Evolutionary conservation across 2,888 invertebrate genomes (phyloP).

Genomic region (Polietes domitor): DNA sequence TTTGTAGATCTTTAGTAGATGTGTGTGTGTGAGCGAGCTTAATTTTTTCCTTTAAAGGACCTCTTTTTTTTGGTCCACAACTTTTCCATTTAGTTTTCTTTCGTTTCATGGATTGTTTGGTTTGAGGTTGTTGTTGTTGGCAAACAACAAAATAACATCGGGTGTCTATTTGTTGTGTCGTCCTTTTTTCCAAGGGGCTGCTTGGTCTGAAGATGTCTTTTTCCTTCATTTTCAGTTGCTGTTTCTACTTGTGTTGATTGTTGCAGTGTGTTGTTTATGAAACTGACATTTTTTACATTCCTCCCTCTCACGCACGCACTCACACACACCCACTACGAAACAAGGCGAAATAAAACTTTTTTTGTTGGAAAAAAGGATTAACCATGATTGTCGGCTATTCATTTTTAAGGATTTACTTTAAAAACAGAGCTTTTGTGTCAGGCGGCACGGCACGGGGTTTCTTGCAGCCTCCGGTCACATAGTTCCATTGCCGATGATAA

Average conservation of each 20-base stretch:
- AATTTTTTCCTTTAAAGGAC: constrained; percentile 8
- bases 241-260: background rate
- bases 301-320: too few species aligned
- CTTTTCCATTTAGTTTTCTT: constrained; percentile 39
- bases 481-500: too few species aligned
- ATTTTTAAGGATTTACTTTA: constrained; percentile 31
- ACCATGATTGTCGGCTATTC: constrained; percentile 47
- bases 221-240: too few species aligned
- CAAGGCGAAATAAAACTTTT: background rate
- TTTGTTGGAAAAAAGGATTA: constrained; percentile 22
- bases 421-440: background rate
- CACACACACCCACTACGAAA: background rate
- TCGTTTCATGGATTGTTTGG: constrained; percentile 14
- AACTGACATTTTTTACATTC: background rate
- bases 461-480: too few species aligned
- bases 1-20: constrained; percentile 35
- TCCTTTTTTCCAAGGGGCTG: background rate
- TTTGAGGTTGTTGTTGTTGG: constrained; percentile 23
- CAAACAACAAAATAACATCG: constrained; percentile 14
- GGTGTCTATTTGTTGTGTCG: background rate
- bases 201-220: background rate
- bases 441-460: too few species aligned
- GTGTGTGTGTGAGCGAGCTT: constrained; percentile 3
- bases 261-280: constrained; percentile 6
- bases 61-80: background rate